A percentile compares a stretch with the other conserved stretches of the same genome.
These are phyloP conservation scores for Achroia grisella DNA, from an alignment of 1,140 invertebrate genomes.

Conservation along the genomic window DNA sequence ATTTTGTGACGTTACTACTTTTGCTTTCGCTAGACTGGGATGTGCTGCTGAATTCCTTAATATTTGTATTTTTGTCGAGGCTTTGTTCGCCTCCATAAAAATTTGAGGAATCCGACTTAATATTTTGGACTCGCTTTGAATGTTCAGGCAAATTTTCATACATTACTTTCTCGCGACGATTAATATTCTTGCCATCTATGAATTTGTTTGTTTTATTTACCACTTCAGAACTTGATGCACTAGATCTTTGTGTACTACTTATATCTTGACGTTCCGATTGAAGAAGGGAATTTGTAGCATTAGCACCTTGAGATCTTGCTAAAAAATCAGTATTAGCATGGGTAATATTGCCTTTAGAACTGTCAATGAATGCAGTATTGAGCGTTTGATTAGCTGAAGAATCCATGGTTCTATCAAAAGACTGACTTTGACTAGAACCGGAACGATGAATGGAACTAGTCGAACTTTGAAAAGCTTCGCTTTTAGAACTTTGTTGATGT, in stretches of 20 bases:
- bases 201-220: slow-evolving; percentile 19
- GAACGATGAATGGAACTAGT: slow-evolving; percentile 61
- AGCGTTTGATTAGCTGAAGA: slow-evolving; percentile 50
- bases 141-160: slow-evolving; percentile 32
- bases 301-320: slow-evolving; percentile 47
- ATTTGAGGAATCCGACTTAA: slow-evolving; percentile 45
- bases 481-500: slow-evolving; percentile 59
- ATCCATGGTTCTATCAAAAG: slow-evolving; percentile 42
- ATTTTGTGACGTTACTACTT: slow-evolving; percentile 67
- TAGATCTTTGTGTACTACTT: slow-evolving; percentile 29
- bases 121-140: slow-evolving; percentile 34
- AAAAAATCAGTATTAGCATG: slow-evolving; percentile 27
- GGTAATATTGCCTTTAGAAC: slow-evolving; percentile 22
- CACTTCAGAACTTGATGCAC: slow-evolving; percentile 21
- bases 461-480: slow-evolving; percentile 56
- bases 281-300: slow-evolving; percentile 58
- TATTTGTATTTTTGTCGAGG: slow-evolving; percentile 48
- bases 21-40: slow-evolving; percentile 62
- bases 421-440: slow-evolving; percentile 48
- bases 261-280: slow-evolving; percentile 59
- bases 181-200: slow-evolving; percentile 27
- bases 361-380: slow-evolving; percentile 67
- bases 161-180: slow-evolving; percentile 46
- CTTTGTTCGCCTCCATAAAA: slow-evolving; percentile 57
- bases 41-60: slow-evolving; percentile 48